Evolutionary conservation across 2,888 invertebrate genomes (phyloP), one percentile per base, ranked within the genome.

Genomic region (Dynastes tityus): DNA sequence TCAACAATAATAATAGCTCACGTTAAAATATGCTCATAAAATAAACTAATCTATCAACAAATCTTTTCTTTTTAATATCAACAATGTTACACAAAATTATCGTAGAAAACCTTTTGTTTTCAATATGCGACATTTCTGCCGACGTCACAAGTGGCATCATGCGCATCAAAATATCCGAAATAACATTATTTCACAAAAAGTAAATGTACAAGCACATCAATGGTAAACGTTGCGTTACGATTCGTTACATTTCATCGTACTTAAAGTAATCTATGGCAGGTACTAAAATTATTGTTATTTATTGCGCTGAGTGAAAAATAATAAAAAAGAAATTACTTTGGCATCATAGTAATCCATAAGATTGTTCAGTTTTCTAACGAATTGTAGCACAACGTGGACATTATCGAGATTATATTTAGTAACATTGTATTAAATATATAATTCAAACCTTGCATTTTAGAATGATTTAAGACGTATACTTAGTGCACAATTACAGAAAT

Each of bases 41-140:
- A 71, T 71, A 70, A 77, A 77, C 63, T 77, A 71, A 61, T 51
- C 58, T 68, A 61, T 77, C 71, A 77, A 77, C 77, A 70, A 77
- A 71, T 40, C 29, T 45, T 70, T 45, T 9, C 58, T 29, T 53
- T 51, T 16, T 70, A 51, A 53, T 13, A 49, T 49, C 63, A 63
- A 75, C 63, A 73, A 71, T 58, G 68, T 68, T 49, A 68, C 27
- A 27, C 49, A 51, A 49, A 64, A 68, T 11, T 51, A 64, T 32
- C 64, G 37, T 5, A 29, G 2, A 8, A 8, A 6, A 40, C 29
- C n/a, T 65, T 75, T 64, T 64, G 6, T 2, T 51, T 49, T 9
- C 22, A 75, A 49, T 45, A 11, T 11, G 45, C 2, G 11, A 45
- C 45, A 11, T 45, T 8, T 11, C 45, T 45, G 11, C 2, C 8